These are phyloP conservation scores for Platycheirus albimanus DNA, from an alignment of 2,888 invertebrate genomes.

Conservation along the genomic window DNA sequence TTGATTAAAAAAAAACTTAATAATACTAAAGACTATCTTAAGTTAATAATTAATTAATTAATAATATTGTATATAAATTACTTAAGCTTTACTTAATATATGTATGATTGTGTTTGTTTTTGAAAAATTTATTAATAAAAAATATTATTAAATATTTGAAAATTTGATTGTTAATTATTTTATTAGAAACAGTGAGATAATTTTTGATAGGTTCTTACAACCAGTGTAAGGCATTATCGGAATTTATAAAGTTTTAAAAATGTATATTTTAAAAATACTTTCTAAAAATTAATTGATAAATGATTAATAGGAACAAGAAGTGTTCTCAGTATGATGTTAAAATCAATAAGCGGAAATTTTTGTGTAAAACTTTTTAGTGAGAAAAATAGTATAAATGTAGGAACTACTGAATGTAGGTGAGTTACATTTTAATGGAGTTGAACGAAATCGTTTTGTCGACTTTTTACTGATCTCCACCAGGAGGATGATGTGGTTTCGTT, in stretches of 20 bases:
- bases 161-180: constrained; percentile 22
- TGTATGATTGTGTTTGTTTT: constrained; percentile 7
- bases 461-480: constrained; percentile 57
- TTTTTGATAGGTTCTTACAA: constrained; percentile 14
- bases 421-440: constrained; percentile 40
- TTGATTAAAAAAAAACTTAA: constrained; percentile 57
- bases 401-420: constrained; percentile 36
- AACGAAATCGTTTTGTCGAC: constrained; percentile 16
- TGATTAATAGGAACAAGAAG: neutral
- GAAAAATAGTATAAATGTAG: constrained; percentile 8
- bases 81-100: constrained; percentile 54
- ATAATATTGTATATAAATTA: constrained; percentile 55
- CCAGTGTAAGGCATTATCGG: constrained; percentile 37
- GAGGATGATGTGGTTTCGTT: constrained; percentile 41
- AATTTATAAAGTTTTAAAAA: constrained; percentile 31
- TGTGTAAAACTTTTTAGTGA: constrained; percentile 16
- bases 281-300: constrained; percentile 23
- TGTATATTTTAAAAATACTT: constrained; percentile 53
- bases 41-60: constrained; percentile 31
- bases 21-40: constrained; percentile 45
- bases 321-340: neutral
- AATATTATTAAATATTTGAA: constrained; percentile 46
- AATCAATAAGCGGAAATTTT: neutral
- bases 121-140: constrained; percentile 46
- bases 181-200: neutral